phyloP scores from a whole-genome alignment of 2,113 vertebrate genomes.

The Phodopus roborovskii region DNA sequence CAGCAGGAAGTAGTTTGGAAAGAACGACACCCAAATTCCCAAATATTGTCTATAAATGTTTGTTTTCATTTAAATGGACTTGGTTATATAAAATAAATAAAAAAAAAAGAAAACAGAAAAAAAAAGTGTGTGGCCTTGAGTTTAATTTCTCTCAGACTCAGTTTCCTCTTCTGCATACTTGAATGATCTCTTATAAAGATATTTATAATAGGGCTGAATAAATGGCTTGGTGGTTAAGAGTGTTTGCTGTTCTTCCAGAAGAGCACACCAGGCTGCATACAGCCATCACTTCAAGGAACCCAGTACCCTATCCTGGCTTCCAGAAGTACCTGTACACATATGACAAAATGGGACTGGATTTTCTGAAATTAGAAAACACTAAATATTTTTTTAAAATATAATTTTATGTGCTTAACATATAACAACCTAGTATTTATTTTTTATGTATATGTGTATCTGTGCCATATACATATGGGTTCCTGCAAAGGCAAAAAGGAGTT shows the following conservation, averaged over 20 bases:
- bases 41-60: no score
- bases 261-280: neutral
- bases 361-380: neutral
- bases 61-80: no score
- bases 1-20: no score
- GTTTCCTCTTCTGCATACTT: neutral
- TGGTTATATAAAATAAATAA: no score
- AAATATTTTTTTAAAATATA: neutral
- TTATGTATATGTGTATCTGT: neutral
- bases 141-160: neutral
- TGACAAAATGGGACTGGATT: neutral
- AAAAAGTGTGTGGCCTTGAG: neutral
- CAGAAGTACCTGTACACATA: neutral
- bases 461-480: neutral
- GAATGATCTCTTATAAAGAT: neutral
- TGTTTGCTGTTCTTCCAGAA: neutral
- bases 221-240: neutral
- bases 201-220: neutral
- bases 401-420: neutral
- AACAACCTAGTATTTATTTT: neutral
- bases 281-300: neutral
- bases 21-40: no score
- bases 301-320: neutral
- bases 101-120: no score
- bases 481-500: neutral